Base-by-base conservation (phyloP, 2,113 vertebrate genomes). In the Passer montanus region DNA sequence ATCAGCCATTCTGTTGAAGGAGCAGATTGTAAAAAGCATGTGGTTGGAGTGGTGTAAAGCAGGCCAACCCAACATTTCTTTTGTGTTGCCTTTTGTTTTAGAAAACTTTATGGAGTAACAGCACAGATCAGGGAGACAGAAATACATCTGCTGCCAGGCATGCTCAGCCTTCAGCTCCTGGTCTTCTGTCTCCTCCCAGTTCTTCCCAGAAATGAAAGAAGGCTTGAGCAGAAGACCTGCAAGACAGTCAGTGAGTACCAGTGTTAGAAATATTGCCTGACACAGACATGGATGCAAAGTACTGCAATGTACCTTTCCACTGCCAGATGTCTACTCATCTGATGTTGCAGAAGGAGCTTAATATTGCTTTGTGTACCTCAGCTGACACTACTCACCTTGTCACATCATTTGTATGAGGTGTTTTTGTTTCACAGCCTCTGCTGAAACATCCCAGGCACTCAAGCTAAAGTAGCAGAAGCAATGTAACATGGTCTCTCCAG, bases 401-500 rank as follows among this genome's bases (percentile, higher is more conserved):
- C 75, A 43, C 11, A 4, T 43, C 72, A 86, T 76, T 39, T 16
- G 28, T 49, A 13, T 4, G 15, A 84, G 26, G 27, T 84, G 18
- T 66, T 72, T 84, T 84, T 50, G 31, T 90, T 88, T 88, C 82
- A 83, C 20, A 69, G 31, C 23, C 26, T 53, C 58, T 89, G 84
- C 60, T 1, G 6, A 87, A 94, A 60, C 67, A 52, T 75, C 39
- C 27, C 30, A 47, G 39, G 47, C 17, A 3, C 31, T 80, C 67
- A 52, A 15, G 52, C 70, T 90, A 60, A 80, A 87, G 30, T 63
- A 58, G 58, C 58, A 91, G 75, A 69, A 83, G 58, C 80, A 87
- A 80, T 0, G 1, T 73, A 73, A 53, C 23, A 11, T 0, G 0
- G 16, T 62, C 64, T 92, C 91, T 76, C 41, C 11, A 59, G 28